Evolutionary conservation across 2,888 invertebrate species (phyloP).

Genomic region (Colostygia pectinataria): DNA sequence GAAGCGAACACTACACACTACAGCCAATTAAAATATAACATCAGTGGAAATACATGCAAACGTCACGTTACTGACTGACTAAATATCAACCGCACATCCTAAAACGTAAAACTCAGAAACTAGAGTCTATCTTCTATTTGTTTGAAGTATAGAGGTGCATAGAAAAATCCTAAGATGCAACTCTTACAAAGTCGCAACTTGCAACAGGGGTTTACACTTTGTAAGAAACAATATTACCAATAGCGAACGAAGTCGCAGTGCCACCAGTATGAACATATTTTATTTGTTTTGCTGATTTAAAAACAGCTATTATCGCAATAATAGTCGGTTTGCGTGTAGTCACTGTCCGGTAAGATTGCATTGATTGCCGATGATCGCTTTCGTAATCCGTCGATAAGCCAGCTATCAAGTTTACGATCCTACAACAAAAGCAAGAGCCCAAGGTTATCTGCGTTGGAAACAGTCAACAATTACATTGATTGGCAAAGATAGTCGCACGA

Average conservation of each 20-base stretch:
- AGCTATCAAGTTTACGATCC: conserved; percentile 45
- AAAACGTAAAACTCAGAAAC: too few relatives aligned
- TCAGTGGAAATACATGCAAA: too few relatives aligned
- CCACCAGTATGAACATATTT: background rate
- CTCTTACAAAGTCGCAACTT: too few relatives aligned
- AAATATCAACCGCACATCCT: too few relatives aligned
- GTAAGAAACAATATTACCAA: too few relatives aligned
- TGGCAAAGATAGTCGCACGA: conserved; percentile 31
- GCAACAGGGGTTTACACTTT: too few relatives aligned
- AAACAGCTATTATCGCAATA: conserved; percentile 27
- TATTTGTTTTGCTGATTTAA: conserved; percentile 19
- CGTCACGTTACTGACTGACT: too few relatives aligned
- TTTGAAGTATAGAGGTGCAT: too few relatives aligned
- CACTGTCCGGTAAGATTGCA: conserved; percentile 45
- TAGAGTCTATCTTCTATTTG: too few relatives aligned
- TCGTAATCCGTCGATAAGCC: conserved; percentile 54
- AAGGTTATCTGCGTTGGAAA: conserved; percentile 42
- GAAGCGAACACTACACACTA: background rate
- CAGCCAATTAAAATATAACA: conserved; percentile 6
- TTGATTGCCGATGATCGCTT: conserved; percentile 48
- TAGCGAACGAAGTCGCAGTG: too few relatives aligned
- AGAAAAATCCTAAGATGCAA: too few relatives aligned
- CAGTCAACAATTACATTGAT: conserved; percentile 32
- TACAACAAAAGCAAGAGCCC: conserved; percentile 46
- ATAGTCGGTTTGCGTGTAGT: conserved; percentile 27